Conservation (phyloP, 2,797 vertebrate genomes). For the Rhabdophis nuchalis region DNA sequence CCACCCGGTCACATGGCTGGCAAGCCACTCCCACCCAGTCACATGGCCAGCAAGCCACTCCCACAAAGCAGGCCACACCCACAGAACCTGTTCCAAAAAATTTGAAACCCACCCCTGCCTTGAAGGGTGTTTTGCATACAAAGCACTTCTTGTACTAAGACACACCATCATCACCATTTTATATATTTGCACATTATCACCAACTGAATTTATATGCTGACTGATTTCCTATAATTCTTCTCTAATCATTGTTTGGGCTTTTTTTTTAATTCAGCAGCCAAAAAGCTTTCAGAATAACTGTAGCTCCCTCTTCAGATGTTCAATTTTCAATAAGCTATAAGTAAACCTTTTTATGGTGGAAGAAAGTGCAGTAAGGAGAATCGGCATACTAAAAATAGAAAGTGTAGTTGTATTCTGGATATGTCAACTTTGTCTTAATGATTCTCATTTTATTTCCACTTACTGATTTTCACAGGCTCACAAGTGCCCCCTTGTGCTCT, state of each 20-base stretch:
- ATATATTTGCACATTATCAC: background rate
- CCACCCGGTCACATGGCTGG: no score
- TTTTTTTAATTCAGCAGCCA: background rate
- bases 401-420: background rate
- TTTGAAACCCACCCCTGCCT: no score
- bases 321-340: background rate
- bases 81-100: no score
- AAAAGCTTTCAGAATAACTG: background rate
- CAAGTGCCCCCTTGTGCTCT: background rate
- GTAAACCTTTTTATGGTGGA: background rate
- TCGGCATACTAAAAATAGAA: background rate
- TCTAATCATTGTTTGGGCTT: background rate
- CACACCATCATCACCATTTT: background rate
- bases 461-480: constrained; percentile 47
- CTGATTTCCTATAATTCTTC: background rate
- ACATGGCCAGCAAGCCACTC: no score
- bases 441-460: background rate
- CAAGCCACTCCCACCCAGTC: no score
- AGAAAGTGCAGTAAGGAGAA: background rate
- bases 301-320: background rate
- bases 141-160: background rate
- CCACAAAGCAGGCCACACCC: no score
- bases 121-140: background rate
- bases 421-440: background rate
- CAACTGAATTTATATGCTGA: background rate